Conservation (phyloP, 2,888 invertebrate species). For the Aspidiotus destructor region DNA sequence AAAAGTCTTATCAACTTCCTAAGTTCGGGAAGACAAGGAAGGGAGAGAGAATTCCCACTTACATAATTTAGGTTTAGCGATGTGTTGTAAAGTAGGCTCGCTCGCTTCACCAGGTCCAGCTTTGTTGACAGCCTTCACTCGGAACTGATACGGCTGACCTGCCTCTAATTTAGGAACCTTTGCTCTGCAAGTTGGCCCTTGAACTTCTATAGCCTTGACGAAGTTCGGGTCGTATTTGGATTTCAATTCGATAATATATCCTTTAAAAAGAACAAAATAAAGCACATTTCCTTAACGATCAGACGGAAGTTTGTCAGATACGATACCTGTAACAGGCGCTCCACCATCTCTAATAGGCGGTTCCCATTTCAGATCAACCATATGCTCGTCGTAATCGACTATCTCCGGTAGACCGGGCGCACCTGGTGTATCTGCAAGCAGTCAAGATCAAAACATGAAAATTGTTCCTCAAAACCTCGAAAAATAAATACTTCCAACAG, state of each 20-base stretch:
- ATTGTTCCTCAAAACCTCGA: background rate
- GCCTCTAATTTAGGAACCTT: slow-evolving; percentile 82
- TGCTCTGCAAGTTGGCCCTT: slow-evolving; percentile 74
- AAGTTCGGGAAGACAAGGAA: background rate
- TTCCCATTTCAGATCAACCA: slow-evolving; percentile 83
- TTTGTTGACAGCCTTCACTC: slow-evolving; percentile 88
- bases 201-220: slow-evolving; percentile 73
- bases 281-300: background rate
- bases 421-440: slow-evolving; percentile 56
- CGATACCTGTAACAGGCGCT: slow-evolving; percentile 70
- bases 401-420: slow-evolving; percentile 85
- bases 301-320: background rate
- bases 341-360: slow-evolving; percentile 82
- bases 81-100: slow-evolving; percentile 84
- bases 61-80: slow-evolving; percentile 79
- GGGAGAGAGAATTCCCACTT: slow-evolving; percentile 45
- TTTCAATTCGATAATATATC: slow-evolving; percentile 85
- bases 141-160: slow-evolving; percentile 91
- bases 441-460: background rate
- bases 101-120: slow-evolving; percentile 88
- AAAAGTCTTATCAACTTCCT: background rate
- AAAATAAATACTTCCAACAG: background rate
- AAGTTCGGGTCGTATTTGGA: slow-evolving; percentile 76
- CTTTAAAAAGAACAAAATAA: slow-evolving; percentile 34
- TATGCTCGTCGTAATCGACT: slow-evolving; percentile 82